These are phyloP conservation scores for Phytoseiulus persimilis DNA, from an alignment of 2,888 invertebrate genomes.

Conservation along the genomic window DNA sequence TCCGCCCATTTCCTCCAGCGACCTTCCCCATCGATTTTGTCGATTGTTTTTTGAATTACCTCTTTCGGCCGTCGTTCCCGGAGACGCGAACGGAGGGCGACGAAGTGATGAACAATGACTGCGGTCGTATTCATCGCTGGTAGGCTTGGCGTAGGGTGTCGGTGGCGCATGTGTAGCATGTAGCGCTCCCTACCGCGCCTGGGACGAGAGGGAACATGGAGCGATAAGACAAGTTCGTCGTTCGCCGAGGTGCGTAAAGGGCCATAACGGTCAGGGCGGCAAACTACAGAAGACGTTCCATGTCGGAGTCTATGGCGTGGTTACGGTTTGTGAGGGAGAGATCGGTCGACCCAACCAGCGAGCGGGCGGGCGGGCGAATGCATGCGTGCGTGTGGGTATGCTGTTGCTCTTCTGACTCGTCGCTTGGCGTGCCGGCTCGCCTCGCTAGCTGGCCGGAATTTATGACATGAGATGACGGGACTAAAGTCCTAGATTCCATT, in stretches of 20 bases:
- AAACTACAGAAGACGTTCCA: background rate
- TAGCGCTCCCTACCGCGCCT: background rate
- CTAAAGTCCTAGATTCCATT: constrained; percentile 5
- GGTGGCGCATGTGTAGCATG: background rate
- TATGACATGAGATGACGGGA: background rate
- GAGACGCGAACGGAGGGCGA: background rate
- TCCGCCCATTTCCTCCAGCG: background rate
- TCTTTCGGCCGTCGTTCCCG: background rate
- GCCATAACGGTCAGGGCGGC: background rate
- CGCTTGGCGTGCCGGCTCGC: background rate
- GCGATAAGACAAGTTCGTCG: constrained; percentile 5
- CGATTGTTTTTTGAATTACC: background rate
- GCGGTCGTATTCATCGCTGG: background rate
- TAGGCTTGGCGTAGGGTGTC: too few relatives aligned
- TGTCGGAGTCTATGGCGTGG: background rate
- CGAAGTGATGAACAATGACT: background rate
- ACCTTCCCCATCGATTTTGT: background rate
- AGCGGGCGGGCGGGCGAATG: background rate
- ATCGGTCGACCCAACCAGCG: too few relatives aligned
- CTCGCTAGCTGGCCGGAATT: background rate
- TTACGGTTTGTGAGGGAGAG: constrained; percentile 5
- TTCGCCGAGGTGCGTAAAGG: background rate
- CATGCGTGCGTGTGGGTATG: constrained; percentile 5
- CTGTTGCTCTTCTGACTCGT: constrained; percentile 5
- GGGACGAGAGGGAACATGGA: background rate